phyloP scores from a whole-genome alignment of 1,140 invertebrate genomes.

The Neodiprion pinetum region DNA sequence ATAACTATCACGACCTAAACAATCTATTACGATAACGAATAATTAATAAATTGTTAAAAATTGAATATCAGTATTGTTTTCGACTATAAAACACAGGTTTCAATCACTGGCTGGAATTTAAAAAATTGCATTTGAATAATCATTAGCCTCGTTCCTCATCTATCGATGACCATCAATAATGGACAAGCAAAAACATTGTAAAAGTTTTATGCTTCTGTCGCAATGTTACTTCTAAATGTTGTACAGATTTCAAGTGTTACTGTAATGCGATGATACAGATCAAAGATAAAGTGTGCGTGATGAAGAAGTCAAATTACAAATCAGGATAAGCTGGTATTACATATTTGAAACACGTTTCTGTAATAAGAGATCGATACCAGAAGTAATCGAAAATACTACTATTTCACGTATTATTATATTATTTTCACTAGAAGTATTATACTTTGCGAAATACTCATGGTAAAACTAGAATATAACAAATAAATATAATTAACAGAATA shows the following conservation, averaged over 20 bases:
- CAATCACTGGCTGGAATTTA: too few relatives aligned
- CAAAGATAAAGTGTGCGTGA: background rate
- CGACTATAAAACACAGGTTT: too few relatives aligned
- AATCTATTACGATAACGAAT: background rate
- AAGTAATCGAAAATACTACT: background rate
- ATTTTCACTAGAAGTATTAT: background rate
- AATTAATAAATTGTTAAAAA: background rate
- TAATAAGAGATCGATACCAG: background rate
- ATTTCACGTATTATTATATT: background rate
- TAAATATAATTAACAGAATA: conserved; percentile 5
- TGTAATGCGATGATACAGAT: background rate
- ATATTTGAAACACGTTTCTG: background rate
- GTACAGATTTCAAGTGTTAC: background rate
- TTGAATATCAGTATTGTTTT: background rate
- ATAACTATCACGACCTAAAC: background rate
- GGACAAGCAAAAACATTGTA: too few relatives aligned
- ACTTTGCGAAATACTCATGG: background rate
- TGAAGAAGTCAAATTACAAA: background rate
- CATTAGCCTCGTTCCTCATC: too few relatives aligned
- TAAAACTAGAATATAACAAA: conserved; percentile 8
- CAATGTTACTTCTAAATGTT: background rate
- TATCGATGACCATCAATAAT: too few relatives aligned
- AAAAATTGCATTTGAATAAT: too few relatives aligned
- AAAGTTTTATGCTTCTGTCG: background rate
- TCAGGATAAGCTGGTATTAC: background rate